Evolutionary conservation across 1,140 invertebrate genomes (phyloP).

Genomic region (Drosophila prosaltans): DNA sequence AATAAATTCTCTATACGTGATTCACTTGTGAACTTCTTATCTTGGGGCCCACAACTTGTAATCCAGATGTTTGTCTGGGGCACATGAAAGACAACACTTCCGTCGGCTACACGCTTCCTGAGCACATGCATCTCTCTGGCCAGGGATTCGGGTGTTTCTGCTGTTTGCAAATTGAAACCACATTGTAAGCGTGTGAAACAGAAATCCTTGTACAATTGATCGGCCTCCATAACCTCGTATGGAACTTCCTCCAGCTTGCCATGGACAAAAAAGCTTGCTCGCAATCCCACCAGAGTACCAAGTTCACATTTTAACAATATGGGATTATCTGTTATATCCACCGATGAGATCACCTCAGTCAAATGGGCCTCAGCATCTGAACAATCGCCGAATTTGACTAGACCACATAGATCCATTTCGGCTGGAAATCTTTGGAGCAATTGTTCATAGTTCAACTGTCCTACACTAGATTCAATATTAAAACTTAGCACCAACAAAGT

Average conservation of each 20-base stretch:
- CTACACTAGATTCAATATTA: constrained; percentile 85
- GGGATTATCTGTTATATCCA: constrained; percentile 91
- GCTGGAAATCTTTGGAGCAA: constrained; percentile 88
- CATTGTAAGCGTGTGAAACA: constrained; percentile 86
- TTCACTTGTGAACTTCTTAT: constrained; percentile 52
- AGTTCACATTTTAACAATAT: constrained; percentile 86
- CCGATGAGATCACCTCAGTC: constrained; percentile 87
- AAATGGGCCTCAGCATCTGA: constrained; percentile 84
- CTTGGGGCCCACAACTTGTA: constrained; percentile 62
- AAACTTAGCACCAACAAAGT: constrained; percentile 88
- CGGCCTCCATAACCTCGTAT: constrained; percentile 86
- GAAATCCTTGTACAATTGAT: constrained; percentile 87
- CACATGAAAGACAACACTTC: constrained; percentile 74
- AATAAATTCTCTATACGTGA: constrained; percentile 64
- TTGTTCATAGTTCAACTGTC: constrained; percentile 84
- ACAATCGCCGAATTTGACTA: constrained; percentile 86
- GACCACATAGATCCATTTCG: constrained; percentile 89
- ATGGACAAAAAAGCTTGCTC: constrained; percentile 88
- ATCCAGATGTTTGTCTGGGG: constrained; percentile 68
- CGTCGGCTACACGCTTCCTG: constrained; percentile 84
- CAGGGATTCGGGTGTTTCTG: constrained; percentile 84
- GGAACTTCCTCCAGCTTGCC: constrained; percentile 87
- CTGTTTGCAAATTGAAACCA: constrained; percentile 84
- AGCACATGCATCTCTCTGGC: constrained; percentile 85
- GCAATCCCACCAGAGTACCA: constrained; percentile 84